phyloP scores from a whole-genome alignment of 2,888 invertebrate genomes.

The Tipula lateralis region DNA sequence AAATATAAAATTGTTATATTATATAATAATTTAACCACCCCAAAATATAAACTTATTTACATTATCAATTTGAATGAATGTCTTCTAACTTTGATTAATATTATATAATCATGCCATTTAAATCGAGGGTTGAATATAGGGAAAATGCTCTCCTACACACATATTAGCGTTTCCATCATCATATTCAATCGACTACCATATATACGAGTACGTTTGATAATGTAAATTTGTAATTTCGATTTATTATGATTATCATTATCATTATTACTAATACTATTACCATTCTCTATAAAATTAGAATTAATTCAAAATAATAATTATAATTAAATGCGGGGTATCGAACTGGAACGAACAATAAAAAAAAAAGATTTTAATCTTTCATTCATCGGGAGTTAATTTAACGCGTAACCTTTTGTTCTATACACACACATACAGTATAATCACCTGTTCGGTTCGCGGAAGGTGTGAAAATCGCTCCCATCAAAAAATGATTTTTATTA shows the following conservation, averaged over 20 bases:
- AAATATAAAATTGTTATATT: neutral
- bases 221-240: neutral
- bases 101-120: conserved; percentile 1
- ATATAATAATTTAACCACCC: conserved; percentile 24
- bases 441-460: neutral
- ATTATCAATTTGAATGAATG: conserved; percentile 1
- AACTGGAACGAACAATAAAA: neutral
- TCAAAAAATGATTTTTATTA: neutral
- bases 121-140: conserved; percentile 15
- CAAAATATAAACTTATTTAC: neutral
- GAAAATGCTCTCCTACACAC: too few species aligned
- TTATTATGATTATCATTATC: neutral
- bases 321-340: neutral
- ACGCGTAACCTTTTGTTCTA: neutral
- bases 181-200: neutral
- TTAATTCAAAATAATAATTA: neutral
- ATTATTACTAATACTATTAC: neutral
- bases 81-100: conserved; percentile 19
- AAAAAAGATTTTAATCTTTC: neutral
- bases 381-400: neutral
- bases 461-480: neutral
- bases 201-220: neutral
- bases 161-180: neutral
- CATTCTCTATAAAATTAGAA: neutral
- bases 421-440: neutral